A percentile compares a stretch with the other conserved stretches of the same genome.
These are phyloP conservation scores for Drosophila prolongata DNA, from an alignment of 2,888 invertebrate genomes.

Conservation along the genomic window DNA sequence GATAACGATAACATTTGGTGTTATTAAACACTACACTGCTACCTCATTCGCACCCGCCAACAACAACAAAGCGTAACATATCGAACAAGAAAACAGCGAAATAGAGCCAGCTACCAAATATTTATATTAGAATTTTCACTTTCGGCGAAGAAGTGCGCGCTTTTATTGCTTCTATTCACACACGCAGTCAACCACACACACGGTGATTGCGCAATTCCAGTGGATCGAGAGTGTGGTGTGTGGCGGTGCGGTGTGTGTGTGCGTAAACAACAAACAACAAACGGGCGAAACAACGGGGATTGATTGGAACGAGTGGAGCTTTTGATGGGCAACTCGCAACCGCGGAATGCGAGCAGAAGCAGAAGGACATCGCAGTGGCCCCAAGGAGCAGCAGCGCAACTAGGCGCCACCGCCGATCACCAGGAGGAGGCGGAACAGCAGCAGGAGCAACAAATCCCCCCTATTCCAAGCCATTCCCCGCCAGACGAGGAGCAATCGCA, in stretches of 20 bases:
- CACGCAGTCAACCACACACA: slow-evolving; percentile 5
- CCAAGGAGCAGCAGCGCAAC: slow-evolving; percentile 38
- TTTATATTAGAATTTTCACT: slow-evolving; percentile 12
- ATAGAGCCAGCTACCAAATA: slow-evolving; percentile 4
- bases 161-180: slow-evolving; percentile 3
- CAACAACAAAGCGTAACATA: slow-evolving; percentile 33
- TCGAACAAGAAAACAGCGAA: slow-evolving; percentile 6
- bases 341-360: slow-evolving; percentile 31
- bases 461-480: slow-evolving; percentile 4
- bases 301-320: slow-evolving; percentile 36
- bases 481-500: slow-evolving; percentile 8
- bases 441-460: slow-evolving; percentile 10
- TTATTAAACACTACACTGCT: not conserved
- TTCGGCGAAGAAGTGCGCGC: slow-evolving; percentile 1
- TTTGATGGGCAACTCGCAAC: slow-evolving; percentile 55
- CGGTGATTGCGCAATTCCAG: slow-evolving; percentile 37
- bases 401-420: slow-evolving; percentile 21
- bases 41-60: slow-evolving; percentile 20
- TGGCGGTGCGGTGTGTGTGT: slow-evolving; percentile 19
- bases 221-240: slow-evolving; percentile 19
- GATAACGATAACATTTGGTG: too few species aligned
- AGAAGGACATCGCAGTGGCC: slow-evolving; percentile 42
- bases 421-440: slow-evolving; percentile 17
- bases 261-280: slow-evolving; percentile 37
- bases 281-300: slow-evolving; percentile 29